phyloP scores from a whole-genome alignment of 1,140 invertebrate species.

The Drosophila ercepeae region DNA sequence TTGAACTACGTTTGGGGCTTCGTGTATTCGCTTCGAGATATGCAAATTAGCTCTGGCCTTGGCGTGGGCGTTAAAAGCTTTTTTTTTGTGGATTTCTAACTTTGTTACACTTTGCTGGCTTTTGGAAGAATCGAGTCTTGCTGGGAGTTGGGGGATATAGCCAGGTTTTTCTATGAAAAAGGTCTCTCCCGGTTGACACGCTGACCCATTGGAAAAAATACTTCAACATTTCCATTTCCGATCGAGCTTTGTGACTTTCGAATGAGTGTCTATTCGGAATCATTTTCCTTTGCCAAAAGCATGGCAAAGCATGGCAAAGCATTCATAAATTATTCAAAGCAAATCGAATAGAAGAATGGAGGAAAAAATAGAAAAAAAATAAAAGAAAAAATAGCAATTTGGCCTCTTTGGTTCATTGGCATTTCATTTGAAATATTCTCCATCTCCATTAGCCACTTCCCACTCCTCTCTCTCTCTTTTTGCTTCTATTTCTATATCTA shows the following conservation, averaged over 20 bases:
- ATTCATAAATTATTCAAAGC: slow-evolving; percentile 76
- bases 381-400: slow-evolving; percentile 51
- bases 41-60: slow-evolving; percentile 79
- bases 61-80: slow-evolving; percentile 78
- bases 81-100: slow-evolving; percentile 72
- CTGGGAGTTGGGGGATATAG: slow-evolving; percentile 38
- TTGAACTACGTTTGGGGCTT: slow-evolving; percentile 30
- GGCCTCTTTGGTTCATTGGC: slow-evolving; percentile 80
- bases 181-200: slow-evolving; percentile 15
- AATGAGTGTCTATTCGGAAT: slow-evolving; percentile 39
- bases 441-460: slow-evolving; percentile 23
- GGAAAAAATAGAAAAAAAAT: slow-evolving; percentile 40
- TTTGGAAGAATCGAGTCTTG: slow-evolving; percentile 38
- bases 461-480: slow-evolving; percentile 12
- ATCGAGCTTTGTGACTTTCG: no score
- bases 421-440: slow-evolving; percentile 65
- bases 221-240: slow-evolving; percentile 17
- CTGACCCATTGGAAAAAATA: slow-evolving; percentile 35
- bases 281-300: slow-evolving; percentile 40
- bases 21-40: slow-evolving; percentile 60
- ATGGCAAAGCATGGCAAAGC: slow-evolving; percentile 64
- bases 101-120: slow-evolving; percentile 78
- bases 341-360: slow-evolving; percentile 24
- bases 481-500: not conserved
- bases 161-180: slow-evolving; percentile 27